phyloP scores from a whole-genome alignment of 37 sponge, comb jelly and placozoan genomes.

The Theonella swinhoei region DNA sequence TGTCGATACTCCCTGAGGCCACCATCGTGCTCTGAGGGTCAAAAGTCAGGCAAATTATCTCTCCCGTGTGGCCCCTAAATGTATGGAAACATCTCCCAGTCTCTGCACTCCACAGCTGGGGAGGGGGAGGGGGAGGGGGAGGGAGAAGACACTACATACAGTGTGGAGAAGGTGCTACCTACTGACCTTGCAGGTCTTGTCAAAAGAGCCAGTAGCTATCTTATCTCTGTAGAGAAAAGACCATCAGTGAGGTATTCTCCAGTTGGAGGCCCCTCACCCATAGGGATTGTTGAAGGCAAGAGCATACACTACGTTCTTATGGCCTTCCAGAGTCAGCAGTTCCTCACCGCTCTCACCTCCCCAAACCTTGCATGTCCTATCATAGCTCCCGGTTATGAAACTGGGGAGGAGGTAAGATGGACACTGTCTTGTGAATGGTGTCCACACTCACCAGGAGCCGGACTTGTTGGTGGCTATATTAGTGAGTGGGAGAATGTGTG shows the following conservation, averaged over 20 bases:
- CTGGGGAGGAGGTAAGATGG: slow-evolving; percentile 14
- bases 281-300: slow-evolving; percentile 99
- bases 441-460: slow-evolving; percentile 72
- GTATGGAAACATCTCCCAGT: slow-evolving; percentile 93
- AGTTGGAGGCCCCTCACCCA: slow-evolving; percentile 67
- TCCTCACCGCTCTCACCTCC: slow-evolving; percentile 89
- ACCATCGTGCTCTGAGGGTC: slow-evolving; percentile 89
- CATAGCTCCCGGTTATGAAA: slow-evolving; percentile 97
- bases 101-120: slow-evolving; percentile 89
- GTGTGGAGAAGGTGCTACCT: background rate
- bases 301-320: slow-evolving; percentile 97
- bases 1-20: slow-evolving; percentile 97
- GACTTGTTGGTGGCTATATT: slow-evolving; percentile 97
- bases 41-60: slow-evolving; percentile 91
- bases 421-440: too few relatives aligned
- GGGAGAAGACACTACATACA: too few relatives aligned
- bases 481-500: slow-evolving; percentile 94
- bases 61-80: slow-evolving; percentile 95
- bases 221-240: slow-evolving; percentile 74
- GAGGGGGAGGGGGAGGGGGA: too few relatives aligned
- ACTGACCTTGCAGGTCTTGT: slow-evolving; percentile 88
- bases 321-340: slow-evolving; percentile 93
- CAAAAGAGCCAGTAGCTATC: slow-evolving; percentile 98
- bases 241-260: background rate
- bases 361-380: slow-evolving; percentile 98